Evolutionary conservation across 2,797 vertebrate genomes (phyloP), one percentile per base, ranked within the genome.

Genomic region (Sebastes matsubarae): DNA sequence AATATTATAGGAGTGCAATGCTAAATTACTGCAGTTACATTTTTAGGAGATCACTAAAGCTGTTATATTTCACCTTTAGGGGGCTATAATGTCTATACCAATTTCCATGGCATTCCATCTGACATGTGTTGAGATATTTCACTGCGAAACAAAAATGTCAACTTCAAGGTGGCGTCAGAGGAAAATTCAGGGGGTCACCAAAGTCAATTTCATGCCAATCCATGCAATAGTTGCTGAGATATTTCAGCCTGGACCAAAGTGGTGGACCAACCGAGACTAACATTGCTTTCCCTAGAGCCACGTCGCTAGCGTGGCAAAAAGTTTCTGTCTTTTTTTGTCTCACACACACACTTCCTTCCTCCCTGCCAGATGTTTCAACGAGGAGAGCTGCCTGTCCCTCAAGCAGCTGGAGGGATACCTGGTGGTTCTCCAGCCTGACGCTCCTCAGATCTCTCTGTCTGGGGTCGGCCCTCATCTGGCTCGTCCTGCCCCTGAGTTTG

Each of bases 351-450:
- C 68, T 34, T 58, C 46, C 42, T 34, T 66, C 34, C 46, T 85
- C 72, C n/a, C 65, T 69, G 8, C 70, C 80, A 99, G 98, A 93
- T 99, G 98, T 92, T 99, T 98, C 95, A 99, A 96, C 6, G 98
- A 99, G 87, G 98, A 99, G 90, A 97, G 97, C 88, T 99, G 98
- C 50, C 96, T 99, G 81, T 97, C 98, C 66, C 97, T 99, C 73
- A 97, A 97, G 6, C 97, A 97, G 82, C 95, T 99, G 80, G 98
- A 99, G 85, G 98, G 98, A 46, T 99, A 99, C 5, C 96, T 99
- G 88, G 98, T 99, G 87, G 98, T 99, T 46, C 97, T 99, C 9
- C 98, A 99, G 94, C 98, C 98, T 0, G 98, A 99, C 1, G 98
- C 98, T 30, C 98, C 98, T 22, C 98, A 99, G 93, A 99, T 99